phyloP scores from a whole-genome alignment of 2,888 invertebrate genomes.

The Drosophila kanekoi region DNA sequence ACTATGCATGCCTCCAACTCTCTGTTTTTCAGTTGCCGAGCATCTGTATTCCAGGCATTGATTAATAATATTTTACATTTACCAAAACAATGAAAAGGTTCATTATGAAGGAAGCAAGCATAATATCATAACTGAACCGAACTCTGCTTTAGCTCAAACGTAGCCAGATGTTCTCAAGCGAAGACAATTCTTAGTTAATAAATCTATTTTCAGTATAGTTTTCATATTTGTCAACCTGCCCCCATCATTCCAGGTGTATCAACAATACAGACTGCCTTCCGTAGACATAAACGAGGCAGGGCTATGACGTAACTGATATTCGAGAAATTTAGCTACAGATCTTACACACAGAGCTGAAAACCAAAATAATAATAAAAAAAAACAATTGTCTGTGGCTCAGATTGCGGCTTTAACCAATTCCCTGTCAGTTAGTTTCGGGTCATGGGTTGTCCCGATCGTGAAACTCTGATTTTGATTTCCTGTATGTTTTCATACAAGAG shows the following conservation, averaged over 20 bases:
- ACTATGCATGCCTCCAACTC: slow-evolving; percentile 6
- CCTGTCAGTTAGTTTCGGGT: too few relatives aligned
- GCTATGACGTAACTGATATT: neutral
- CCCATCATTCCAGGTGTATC: slow-evolving; percentile 1
- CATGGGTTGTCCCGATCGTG: too few relatives aligned
- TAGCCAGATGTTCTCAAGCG: neutral
- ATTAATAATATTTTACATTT: neutral
- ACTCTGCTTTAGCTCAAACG: neutral
- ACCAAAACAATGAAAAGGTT: too few relatives aligned
- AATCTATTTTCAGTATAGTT: neutral
- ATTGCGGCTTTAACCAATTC: too few relatives aligned
- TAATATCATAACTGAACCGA: too few relatives aligned
- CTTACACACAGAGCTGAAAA: too few relatives aligned
- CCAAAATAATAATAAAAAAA: too few relatives aligned
- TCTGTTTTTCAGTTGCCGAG: slow-evolving; percentile 8
- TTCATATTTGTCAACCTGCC: neutral
- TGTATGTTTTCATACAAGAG: neutral
- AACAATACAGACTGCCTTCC: neutral
- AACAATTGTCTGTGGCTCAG: too few relatives aligned
- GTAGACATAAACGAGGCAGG: neutral
- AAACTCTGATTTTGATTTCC: too few relatives aligned
- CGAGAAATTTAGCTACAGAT: too few relatives aligned
- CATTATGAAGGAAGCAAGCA: too few relatives aligned
- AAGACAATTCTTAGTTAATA: neutral
- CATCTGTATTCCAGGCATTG: neutral